Conservation (phyloP, 2,797 vertebrate genomes). For the Melanotaenia boesemani region DNA sequence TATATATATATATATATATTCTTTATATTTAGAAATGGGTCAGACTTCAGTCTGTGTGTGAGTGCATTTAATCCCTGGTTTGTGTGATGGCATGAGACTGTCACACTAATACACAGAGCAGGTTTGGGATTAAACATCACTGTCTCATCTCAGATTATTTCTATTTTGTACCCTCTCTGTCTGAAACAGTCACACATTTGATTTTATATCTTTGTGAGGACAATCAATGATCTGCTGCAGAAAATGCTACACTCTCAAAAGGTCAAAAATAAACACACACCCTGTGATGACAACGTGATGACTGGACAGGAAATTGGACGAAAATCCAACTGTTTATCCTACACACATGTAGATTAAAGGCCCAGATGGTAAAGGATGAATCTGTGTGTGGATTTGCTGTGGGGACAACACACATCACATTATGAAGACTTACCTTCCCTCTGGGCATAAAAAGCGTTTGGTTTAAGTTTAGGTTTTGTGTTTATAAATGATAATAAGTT, state of each 20-base stretch:
- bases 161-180: not conserved
- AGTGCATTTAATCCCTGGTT: constrained; percentile 59
- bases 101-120: constrained; percentile 35
- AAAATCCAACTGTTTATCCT: constrained; percentile 26
- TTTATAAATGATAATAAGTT: not conserved
- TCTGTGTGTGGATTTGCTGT: constrained; percentile 28
- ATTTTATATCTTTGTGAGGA: not conserved
- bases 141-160: constrained; percentile 67
- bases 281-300: not conserved
- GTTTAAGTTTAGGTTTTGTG: not conserved
- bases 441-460: not conserved
- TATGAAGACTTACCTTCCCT: not conserved
- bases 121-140: constrained; percentile 65
- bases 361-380: constrained; percentile 54
- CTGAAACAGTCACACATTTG: constrained; percentile 16
- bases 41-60: constrained; percentile 23
- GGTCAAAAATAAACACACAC: not conserved
- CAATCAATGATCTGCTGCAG: not conserved
- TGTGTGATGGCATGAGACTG: constrained; percentile 63
- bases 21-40: no score
- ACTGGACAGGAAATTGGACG: constrained; percentile 30
- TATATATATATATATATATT: no score
- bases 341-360: constrained; percentile 44
- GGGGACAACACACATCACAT: not conserved
- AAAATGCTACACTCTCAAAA: not conserved